Conservation (phyloP, 2,888 invertebrate species). For the Nymphalis c-album region DNA sequence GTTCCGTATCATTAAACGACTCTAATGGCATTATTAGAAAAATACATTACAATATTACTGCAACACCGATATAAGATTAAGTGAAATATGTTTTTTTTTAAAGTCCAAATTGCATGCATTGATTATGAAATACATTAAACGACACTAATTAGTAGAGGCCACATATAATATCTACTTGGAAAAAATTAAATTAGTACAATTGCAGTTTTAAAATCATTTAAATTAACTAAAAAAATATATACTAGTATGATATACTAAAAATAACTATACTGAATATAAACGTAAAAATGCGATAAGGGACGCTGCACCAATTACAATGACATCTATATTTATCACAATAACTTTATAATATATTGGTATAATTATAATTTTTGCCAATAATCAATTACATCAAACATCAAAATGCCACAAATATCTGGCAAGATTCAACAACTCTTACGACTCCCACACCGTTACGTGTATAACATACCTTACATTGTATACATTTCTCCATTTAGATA, state of each 20-base stretch:
- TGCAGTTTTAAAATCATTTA: slow-evolving; percentile 13
- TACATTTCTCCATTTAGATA: slow-evolving; percentile 67
- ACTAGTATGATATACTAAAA: slow-evolving; percentile 28
- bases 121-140: slow-evolving; percentile 54
- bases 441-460: slow-evolving; percentile 50
- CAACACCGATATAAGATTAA: slow-evolving; percentile 63
- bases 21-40: slow-evolving; percentile 48
- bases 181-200: slow-evolving; percentile 21
- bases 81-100: slow-evolving; percentile 56
- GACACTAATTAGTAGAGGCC: slow-evolving; percentile 63
- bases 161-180: slow-evolving; percentile 60
- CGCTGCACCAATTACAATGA: slow-evolving; percentile 64
- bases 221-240: slow-evolving; percentile 29
- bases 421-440: slow-evolving; percentile 71
- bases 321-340: slow-evolving; percentile 73
- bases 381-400: slow-evolving; percentile 71
- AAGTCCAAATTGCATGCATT: slow-evolving; percentile 57
- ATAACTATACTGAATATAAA: slow-evolving; percentile 18
- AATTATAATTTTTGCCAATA: slow-evolving; percentile 65
- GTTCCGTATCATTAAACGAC: slow-evolving; percentile 57
- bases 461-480: slow-evolving; percentile 69
- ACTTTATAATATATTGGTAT: slow-evolving; percentile 53
- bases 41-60: slow-evolving; percentile 62
- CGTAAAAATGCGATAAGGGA: slow-evolving; percentile 41
- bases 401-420: slow-evolving; percentile 70